Base-by-base conservation (phyloP, 2,888 invertebrate genomes). In the Hartigia nigra region DNA sequence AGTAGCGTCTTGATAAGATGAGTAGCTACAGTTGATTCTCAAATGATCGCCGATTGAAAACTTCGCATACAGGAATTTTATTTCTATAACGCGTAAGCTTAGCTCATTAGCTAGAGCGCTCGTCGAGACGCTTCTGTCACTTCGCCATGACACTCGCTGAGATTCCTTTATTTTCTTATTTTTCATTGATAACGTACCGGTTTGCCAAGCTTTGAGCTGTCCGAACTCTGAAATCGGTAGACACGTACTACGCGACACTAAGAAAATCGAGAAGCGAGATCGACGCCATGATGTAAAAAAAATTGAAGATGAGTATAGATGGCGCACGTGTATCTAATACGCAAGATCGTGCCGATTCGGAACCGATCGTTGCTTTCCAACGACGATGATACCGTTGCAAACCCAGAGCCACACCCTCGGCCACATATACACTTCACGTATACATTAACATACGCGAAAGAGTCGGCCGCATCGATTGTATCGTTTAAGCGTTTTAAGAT, bases 301-400 rank as follows among this genome's bases (percentile, higher is more conserved):
- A 55, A 39, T 5, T 55, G 55, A 23, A 9, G 23, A 55, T 23
- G 55, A 55, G 9, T 55, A 23, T 55, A 55, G 55, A 23, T 55
- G 55, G 55, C 55, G 55, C 23, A 55, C 55, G 55, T 23, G 55
- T 55, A 55, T 23, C 23, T 55, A 9, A 23, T 55, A 23, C 23
- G 55, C 23, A 55, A 55, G 55, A 55, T 55, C 55, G 55, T 72
- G 72, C 72, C 23, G 72, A 72, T 32, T 72, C 31, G 72, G 72
- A 32, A 72, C 72, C 32, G 34, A 72, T 72, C 31, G 72, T 34
- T 72, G 9, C 72, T 31, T 34, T 87, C 86, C 87, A 85, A 82
- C 84, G 83, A 81, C 87, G 88, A 90, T 89, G 90, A 89, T 90
- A 90, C 90, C 90, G 90, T 90, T 90, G 90, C 87, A 82, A 86